Conservation (phyloP, 1,140 invertebrate genomes). For the Eriosoma lanigerum region DNA sequence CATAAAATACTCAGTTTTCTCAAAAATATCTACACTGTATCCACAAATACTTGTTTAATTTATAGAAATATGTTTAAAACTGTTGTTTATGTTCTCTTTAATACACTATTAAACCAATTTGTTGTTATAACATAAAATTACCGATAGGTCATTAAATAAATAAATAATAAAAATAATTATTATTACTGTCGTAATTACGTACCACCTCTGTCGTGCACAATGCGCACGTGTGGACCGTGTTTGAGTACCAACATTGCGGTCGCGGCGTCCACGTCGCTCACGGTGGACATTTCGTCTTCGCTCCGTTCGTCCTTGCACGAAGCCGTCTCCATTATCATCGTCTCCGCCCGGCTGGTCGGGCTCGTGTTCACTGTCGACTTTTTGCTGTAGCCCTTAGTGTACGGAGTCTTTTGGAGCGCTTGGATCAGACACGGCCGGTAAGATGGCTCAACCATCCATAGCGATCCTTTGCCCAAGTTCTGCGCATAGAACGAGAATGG, state of each 20-base stretch:
- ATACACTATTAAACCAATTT: too few species aligned
- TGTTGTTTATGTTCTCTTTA: too few species aligned
- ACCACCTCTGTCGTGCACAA: conserved; percentile 33
- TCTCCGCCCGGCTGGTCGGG: not conserved
- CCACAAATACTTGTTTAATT: too few species aligned
- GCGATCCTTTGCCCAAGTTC: conserved; percentile 89
- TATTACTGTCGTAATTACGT: too few species aligned
- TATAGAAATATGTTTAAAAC: too few species aligned
- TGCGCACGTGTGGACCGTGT: conserved; percentile 65
- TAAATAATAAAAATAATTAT: too few species aligned
- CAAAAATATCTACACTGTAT: too few species aligned
- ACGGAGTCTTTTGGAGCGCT: conserved; percentile 79
- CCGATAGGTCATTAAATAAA: too few species aligned
- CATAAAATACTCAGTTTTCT: too few species aligned
- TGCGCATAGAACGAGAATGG: conserved; percentile 57
- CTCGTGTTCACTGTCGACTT: conserved; percentile 36
- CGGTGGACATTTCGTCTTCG: conserved; percentile 39
- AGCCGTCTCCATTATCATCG: not conserved
- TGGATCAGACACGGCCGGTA: conserved; percentile 83
- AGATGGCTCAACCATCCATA: conserved; percentile 92
- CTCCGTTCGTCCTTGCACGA: conserved; percentile 21
- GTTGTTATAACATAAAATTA: too few species aligned
- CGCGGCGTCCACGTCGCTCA: conserved; percentile 63
- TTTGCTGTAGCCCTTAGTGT: conserved; percentile 56
- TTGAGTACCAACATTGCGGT: conserved; percentile 80